These are phyloP conservation scores for Antechinus flavipes DNA, from an alignment of 2,113 vertebrate species.

Conservation along the genomic window DNA sequence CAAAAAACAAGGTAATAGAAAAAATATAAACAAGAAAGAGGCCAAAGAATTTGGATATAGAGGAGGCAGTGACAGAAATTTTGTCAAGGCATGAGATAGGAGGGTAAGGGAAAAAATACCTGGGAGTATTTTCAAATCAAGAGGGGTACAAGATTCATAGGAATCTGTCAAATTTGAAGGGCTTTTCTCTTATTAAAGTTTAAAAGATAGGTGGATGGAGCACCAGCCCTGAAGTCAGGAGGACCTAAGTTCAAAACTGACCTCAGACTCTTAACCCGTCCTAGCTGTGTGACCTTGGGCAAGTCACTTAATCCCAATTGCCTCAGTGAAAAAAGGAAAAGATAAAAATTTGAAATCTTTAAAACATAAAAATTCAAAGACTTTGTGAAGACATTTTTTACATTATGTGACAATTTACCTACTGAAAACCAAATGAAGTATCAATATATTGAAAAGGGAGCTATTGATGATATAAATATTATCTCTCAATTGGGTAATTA, in stretches of 20 bases:
- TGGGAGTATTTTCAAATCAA: neutral
- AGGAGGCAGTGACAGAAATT: too few relatives aligned
- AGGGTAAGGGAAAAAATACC: neutral
- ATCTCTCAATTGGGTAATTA: neutral
- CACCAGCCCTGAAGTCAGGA: too few relatives aligned
- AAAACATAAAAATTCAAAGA: constrained; percentile 42
- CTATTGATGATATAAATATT: neutral
- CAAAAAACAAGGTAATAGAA: neutral
- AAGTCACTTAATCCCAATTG: too few relatives aligned
- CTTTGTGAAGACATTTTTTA: neutral
- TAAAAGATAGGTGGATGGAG: too few relatives aligned
- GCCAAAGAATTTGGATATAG: neutral
- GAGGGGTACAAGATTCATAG: neutral
- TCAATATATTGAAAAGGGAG: neutral
- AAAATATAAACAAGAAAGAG: neutral
- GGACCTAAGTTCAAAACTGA: too few relatives aligned
- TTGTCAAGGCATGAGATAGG: neutral
- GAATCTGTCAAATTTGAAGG: neutral
- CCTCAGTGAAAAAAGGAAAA: neutral
- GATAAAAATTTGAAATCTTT: neutral
- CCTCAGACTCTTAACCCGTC: too few relatives aligned
- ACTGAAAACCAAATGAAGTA: neutral
- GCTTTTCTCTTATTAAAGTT: neutral
- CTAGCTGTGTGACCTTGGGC: too few relatives aligned
- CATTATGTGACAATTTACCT: constrained; percentile 10